Conservation (phyloP, 2,113 vertebrate genomes). For the Hippolais icterina region DNA sequence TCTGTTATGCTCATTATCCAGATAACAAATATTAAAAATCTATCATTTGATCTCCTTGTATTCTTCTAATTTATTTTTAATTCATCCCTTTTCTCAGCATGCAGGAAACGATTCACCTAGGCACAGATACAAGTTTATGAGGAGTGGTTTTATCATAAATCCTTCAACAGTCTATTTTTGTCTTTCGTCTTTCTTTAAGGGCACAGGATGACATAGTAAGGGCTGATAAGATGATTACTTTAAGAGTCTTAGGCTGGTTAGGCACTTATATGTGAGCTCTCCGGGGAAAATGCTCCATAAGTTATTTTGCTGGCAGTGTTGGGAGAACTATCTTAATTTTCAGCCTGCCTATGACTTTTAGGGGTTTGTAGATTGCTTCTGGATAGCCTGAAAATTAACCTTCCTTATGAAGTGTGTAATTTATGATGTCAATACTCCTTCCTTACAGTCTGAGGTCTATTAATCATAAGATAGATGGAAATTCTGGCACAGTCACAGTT, state of each 20-base stretch:
- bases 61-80: not conserved
- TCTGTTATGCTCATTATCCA: not conserved
- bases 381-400: not conserved
- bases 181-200: not conserved
- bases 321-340: not conserved
- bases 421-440: not conserved
- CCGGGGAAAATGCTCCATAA: not conserved
- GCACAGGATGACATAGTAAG: not conserved
- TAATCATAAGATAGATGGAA: not conserved
- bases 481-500: not conserved
- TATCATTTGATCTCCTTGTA: not conserved
- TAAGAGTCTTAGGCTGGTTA: not conserved
- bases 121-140: not conserved
- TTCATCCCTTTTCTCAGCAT: not conserved
- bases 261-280: not conserved
- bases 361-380: not conserved
- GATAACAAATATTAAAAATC: not conserved
- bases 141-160: not conserved
- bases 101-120: not conserved
- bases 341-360: not conserved
- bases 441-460: too few species aligned
- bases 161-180: not conserved
- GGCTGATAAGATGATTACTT: constrained; percentile 6
- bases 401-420: not conserved
- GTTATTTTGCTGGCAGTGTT: not conserved